Evolutionary conservation across 2,113 vertebrate genomes (phyloP), one percentile per base, ranked within the genome.

Genomic region (Aramus guarauna): DNA sequence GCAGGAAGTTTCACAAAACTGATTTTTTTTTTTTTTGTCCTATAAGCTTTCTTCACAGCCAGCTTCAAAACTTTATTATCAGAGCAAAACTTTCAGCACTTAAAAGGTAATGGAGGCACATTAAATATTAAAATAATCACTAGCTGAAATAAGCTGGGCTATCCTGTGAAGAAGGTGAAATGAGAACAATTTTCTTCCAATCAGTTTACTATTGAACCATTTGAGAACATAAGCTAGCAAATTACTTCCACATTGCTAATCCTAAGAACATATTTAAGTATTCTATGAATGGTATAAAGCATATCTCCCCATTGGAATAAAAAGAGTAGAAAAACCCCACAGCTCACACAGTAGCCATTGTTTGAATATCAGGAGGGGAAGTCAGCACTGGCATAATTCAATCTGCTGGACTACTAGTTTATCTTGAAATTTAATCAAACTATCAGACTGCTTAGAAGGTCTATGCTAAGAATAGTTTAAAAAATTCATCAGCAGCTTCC

Each of bases 231-330:
- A 73, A 76, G 8, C 36, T 79, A 92, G 62, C 27, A 96, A 95
- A 88, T 95, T 69, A 83, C 71, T 95, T 94, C 72, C 84, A 87
- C 0, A 7, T 88, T 87, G 92, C 78, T 92, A 93, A 96, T 95
- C 80, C 74, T 75, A 77, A 86, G 1, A n/a, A 74, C 78, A 5
- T 52, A 64, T 53, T 80, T 27, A 69, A 71, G 32, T 59, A 41
- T 48, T 71, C 14, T 16, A 4, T 45, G 34, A 86, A 79, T 36
- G 14, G 32, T 48, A 69, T 43, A 82, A 82, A 85, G 66, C 1
- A 0, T 27, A 75, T 47, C 32, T 84, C 73, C 68, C 47, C 48
- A 29, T 5, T 55, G 78, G 37, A 55, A 58, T 7, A 86, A 88
- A 71, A 34, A 67, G 17, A 87, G 15, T 13, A 2, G 3, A 50